Percentiles rank a stretch among this genome's conserved stretches.
Conservation (phyloP, 2,888 invertebrate species). For the Leucoma salicis region DNA sequence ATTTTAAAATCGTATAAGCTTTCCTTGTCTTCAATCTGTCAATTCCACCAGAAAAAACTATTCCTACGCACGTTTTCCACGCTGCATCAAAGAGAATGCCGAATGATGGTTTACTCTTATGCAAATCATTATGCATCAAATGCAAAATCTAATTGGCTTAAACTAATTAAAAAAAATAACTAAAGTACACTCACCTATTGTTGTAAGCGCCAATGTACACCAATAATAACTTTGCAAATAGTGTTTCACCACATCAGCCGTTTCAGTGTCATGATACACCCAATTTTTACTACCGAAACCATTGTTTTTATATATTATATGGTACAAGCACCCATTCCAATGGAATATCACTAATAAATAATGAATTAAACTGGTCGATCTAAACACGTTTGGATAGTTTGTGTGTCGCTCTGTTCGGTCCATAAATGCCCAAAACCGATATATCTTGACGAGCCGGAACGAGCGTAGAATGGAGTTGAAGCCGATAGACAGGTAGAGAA, state of each 20-base stretch:
- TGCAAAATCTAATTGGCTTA: too few relatives aligned
- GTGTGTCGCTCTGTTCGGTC: slow-evolving; percentile 99
- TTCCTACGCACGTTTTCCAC: too few relatives aligned
- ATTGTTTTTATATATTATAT: slow-evolving; percentile 97
- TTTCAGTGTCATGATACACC: slow-evolving; percentile 93
- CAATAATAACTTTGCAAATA: slow-evolving; percentile 99
- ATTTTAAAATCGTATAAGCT: too few relatives aligned
- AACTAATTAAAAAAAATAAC: slow-evolving; percentile 2
- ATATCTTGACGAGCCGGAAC: slow-evolving; percentile 98
- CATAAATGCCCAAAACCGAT: slow-evolving; percentile 99
- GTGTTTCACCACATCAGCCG: slow-evolving; percentile 94
- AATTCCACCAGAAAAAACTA: too few relatives aligned
- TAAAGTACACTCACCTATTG: slow-evolving; percentile 87
- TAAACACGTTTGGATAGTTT: slow-evolving; percentile 98
- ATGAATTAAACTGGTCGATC: slow-evolving; percentile 95
- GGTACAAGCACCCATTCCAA: slow-evolving; percentile 99
- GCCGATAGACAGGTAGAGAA: slow-evolving; percentile 98
- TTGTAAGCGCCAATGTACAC: slow-evolving; percentile 97
- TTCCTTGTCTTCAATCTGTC: too few relatives aligned
- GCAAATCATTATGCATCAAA: too few relatives aligned
- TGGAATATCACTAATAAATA: slow-evolving; percentile 99
- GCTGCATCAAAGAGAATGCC: too few relatives aligned
- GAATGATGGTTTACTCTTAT: too few relatives aligned
- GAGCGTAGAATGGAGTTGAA: slow-evolving; percentile 97
- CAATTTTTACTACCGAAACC: slow-evolving; percentile 96